phyloP scores from a whole-genome alignment of 2,797 vertebrate genomes.

The Chromobotia macracanthus region DNA sequence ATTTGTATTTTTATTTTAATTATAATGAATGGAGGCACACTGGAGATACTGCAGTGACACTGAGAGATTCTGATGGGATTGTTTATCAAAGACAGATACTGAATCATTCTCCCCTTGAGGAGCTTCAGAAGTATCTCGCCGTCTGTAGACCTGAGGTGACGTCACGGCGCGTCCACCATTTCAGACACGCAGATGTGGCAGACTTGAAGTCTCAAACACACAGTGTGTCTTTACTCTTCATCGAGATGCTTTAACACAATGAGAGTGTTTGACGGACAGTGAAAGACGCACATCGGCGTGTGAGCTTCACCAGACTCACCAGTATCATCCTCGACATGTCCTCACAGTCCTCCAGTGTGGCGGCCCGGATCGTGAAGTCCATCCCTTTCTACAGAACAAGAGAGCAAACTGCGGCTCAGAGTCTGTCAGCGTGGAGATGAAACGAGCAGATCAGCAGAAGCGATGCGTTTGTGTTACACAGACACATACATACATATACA shows the following conservation, averaged over 20 bases:
- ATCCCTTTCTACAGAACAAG: slow-evolving; percentile 54
- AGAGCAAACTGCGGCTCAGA: not conserved
- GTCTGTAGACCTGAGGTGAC: not conserved
- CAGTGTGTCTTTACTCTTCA: too few species aligned
- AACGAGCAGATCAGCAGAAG: not conserved
- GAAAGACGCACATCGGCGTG: slow-evolving; percentile 38
- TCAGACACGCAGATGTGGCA: slow-evolving; percentile 1
- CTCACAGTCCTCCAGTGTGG: slow-evolving; percentile 77
- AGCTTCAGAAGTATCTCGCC: too few species aligned
- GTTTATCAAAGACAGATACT: too few species aligned
- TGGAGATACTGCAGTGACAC: too few species aligned
- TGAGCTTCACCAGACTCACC: slow-evolving; percentile 68
- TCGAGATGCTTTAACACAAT: not conserved
- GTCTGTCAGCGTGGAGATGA: too few species aligned
- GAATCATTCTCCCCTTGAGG: too few species aligned
- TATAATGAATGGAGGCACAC: too few species aligned
- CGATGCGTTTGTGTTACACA: not conserved
- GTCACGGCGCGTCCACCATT: not conserved
- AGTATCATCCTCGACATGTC: slow-evolving; percentile 76
- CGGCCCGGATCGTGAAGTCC: slow-evolving; percentile 73
- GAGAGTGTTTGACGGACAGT: not conserved
- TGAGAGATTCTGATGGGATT: too few species aligned
- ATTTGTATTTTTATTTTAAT: too few species aligned
- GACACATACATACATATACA: too few species aligned
- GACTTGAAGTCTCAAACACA: not conserved